Conservation (phyloP, 2,113 vertebrate genomes). For the Callopanchax toddi region DNA sequence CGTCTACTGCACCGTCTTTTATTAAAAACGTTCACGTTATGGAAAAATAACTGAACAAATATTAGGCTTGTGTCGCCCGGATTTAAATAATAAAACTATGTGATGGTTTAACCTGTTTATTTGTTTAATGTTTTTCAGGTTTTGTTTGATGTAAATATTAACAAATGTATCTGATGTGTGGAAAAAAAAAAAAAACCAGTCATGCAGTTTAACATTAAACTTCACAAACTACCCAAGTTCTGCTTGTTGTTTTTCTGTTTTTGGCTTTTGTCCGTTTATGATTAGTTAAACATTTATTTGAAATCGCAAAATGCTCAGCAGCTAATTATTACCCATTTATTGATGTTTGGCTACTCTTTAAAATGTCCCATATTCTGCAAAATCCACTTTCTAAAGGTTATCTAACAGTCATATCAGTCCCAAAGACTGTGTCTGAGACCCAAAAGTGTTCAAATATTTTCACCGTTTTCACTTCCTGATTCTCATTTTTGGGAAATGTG, state of each 20-base stretch:
- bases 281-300: neutral
- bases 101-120: constrained; percentile 54
- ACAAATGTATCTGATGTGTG: constrained; percentile 75
- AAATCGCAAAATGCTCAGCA: neutral
- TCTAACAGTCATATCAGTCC: too few relatives aligned
- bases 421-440: too few relatives aligned
- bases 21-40: constrained; percentile 57
- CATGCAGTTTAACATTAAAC: constrained; percentile 81
- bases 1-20: constrained; percentile 45
- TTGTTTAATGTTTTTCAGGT: constrained; percentile 47
- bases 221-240: constrained; percentile 69
- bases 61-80: constrained; percentile 41
- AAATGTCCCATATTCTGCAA: too few relatives aligned
- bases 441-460: too few relatives aligned
- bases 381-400: too few relatives aligned
- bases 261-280: neutral
- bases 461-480: too few relatives aligned
- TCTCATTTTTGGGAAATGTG: too few relatives aligned
- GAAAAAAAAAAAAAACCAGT: constrained; percentile 45
- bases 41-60: constrained; percentile 52
- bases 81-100: constrained; percentile 47
- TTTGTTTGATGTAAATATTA: constrained; percentile 76
- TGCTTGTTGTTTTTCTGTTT: constrained; percentile 8
- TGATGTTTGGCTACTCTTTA: too few relatives aligned
- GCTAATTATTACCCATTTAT: too few relatives aligned